Percentiles rank a stretch among this genome's conserved stretches.
Conservation (phyloP, 53 echinoderm and acorn worm species). For the Apostichopus leukothele region DNA sequence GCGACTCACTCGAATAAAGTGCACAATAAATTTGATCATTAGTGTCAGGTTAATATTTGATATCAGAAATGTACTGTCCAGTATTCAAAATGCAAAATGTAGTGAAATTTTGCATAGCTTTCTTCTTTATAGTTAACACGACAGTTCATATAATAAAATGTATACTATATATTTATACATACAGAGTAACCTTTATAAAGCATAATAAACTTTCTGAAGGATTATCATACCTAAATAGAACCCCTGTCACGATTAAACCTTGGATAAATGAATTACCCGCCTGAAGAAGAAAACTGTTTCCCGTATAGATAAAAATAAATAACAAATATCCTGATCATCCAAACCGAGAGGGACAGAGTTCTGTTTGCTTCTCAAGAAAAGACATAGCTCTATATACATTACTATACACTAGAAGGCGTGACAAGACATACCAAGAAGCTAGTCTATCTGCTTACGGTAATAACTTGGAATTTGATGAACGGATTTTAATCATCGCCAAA, state of each 20-base stretch:
- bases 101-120: too few relatives aligned
- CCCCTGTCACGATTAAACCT: neutral
- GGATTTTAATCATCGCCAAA: neutral
- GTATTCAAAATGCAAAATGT: too few relatives aligned
- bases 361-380: neutral
- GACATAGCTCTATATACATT: too few relatives aligned
- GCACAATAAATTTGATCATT: too few relatives aligned
- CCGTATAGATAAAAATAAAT: neutral
- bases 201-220: neutral
- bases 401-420: neutral
- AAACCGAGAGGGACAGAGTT: neutral
- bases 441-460: neutral
- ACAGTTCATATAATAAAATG: too few relatives aligned
- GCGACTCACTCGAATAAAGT: too few relatives aligned
- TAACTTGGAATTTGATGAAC: neutral
- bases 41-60: too few relatives aligned
- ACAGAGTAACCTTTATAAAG: neutral
- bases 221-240: neutral
- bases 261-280: neutral
- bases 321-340: neutral
- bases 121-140: too few relatives aligned
- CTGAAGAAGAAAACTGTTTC: neutral
- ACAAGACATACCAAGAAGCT: neutral
- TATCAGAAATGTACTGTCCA: too few relatives aligned
- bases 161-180: too few relatives aligned